These are phyloP conservation scores for Sorex maritimensis DNA, from an alignment of 2,797 vertebrate genomes.

Conservation along the genomic window DNA sequence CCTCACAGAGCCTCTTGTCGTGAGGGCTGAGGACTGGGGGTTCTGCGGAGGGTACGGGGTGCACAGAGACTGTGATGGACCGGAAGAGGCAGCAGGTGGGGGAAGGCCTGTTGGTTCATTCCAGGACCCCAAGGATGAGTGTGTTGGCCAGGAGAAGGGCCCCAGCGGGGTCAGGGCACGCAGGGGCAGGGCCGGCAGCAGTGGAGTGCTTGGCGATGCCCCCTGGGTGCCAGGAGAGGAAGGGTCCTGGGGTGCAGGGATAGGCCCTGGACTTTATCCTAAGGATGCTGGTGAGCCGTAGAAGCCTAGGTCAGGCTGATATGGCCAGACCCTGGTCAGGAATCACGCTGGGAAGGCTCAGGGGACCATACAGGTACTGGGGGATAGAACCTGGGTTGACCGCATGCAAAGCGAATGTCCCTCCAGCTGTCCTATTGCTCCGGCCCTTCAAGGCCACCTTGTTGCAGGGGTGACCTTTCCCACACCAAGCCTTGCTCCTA, in stretches of 20 bases:
- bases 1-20: background rate
- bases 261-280: background rate
- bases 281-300: background rate
- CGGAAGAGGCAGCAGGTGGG: background rate
- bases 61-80: background rate
- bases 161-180: background rate
- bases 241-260: background rate
- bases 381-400: too few relatives aligned
- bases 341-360: too few relatives aligned
- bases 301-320: background rate
- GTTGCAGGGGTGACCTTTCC: background rate
- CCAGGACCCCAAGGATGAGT: too few relatives aligned
- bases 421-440: too few relatives aligned
- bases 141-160: background rate
- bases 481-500: background rate
- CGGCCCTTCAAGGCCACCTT: background rate
- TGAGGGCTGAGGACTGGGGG: background rate
- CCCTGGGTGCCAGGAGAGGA: background rate
- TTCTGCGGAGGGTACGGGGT: background rate
- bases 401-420: too few relatives aligned
- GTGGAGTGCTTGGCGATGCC: background rate
- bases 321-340: too few relatives aligned
- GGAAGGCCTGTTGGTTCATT: too few relatives aligned
- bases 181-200: background rate
- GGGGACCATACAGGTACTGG: too few relatives aligned